Evolutionary conservation across 92 coral and sea anemone species (phyloP).

Genomic region (Pocillopora meandrina): DNA sequence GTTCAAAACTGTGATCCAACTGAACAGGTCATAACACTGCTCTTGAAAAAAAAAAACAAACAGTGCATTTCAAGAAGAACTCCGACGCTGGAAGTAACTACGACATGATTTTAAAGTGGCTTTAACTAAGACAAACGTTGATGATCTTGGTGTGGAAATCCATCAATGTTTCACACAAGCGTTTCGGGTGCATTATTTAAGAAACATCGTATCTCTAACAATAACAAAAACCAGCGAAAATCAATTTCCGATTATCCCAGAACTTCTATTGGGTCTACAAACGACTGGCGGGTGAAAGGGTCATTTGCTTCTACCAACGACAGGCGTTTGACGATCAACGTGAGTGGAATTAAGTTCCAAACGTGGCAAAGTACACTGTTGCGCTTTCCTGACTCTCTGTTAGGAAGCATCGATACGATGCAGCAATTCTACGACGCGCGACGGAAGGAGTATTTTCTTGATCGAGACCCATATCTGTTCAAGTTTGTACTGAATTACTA

Average conservation of each 20-base stretch:
- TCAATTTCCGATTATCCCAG: constrained; percentile 28
- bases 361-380: constrained; percentile 88
- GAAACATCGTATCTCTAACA: constrained; percentile 16
- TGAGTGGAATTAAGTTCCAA: constrained; percentile 89
- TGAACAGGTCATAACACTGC: constrained; percentile 1
- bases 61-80: background rate
- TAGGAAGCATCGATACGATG: constrained; percentile 81
- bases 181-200: constrained; percentile 18
- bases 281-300: constrained; percentile 19
- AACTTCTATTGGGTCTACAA: constrained; percentile 24
- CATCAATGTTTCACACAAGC: constrained; percentile 38
- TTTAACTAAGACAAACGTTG: constrained; percentile 3
- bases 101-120: constrained; percentile 13
- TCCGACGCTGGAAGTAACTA: background rate
- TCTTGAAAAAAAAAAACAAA: background rate
- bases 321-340: constrained; percentile 72
- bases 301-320: constrained; percentile 49
- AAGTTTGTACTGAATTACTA: constrained; percentile 92
- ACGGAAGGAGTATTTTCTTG: constrained; percentile 86
- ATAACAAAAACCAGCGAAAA: constrained; percentile 19
- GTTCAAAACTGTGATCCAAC: background rate
- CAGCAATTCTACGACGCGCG: constrained; percentile 79
- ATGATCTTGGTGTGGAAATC: constrained; percentile 17
- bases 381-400: constrained; percentile 82
- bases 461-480: constrained; percentile 92